Conservation (phyloP, 2,113 vertebrate genomes). For the Ciconia stormi region DNA sequence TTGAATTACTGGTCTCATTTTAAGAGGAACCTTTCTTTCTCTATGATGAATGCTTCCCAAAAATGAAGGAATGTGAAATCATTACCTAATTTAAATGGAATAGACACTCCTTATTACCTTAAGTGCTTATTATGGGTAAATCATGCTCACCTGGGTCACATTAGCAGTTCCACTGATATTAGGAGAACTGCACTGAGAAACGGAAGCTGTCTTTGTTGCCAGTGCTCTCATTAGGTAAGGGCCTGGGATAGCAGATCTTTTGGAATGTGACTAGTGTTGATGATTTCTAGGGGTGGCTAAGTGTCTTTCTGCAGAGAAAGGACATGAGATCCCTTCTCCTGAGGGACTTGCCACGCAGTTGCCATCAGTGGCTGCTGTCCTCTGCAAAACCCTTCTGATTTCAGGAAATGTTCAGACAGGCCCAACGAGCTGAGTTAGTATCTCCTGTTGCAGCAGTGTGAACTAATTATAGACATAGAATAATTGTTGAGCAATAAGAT, state of each 20-base stretch:
- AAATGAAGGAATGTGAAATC: background rate
- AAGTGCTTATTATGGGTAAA: background rate
- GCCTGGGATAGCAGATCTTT: background rate
- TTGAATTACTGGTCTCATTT: background rate
- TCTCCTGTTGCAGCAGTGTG: background rate
- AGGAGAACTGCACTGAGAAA: background rate
- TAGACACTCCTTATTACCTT: background rate
- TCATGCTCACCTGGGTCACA: background rate
- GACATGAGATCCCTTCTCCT: background rate
- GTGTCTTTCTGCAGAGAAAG: background rate
- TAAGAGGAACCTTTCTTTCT: background rate
- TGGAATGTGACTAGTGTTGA: background rate
- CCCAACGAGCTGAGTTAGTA: background rate
- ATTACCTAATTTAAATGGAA: background rate
- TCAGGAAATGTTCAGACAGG: background rate
- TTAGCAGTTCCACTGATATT: background rate
- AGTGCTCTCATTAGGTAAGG: background rate
- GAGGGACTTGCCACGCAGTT: background rate
- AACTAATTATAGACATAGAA: conserved; percentile 43
- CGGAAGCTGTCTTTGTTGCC: background rate
- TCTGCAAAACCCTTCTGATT: background rate
- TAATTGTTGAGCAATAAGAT: conserved; percentile 2
- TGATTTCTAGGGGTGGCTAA: background rate
- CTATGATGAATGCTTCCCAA: background rate
- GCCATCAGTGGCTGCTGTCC: background rate